Evolutionary conservation across 2,888 invertebrate species (phyloP).

Genomic region (Dione vanillae): DNA sequence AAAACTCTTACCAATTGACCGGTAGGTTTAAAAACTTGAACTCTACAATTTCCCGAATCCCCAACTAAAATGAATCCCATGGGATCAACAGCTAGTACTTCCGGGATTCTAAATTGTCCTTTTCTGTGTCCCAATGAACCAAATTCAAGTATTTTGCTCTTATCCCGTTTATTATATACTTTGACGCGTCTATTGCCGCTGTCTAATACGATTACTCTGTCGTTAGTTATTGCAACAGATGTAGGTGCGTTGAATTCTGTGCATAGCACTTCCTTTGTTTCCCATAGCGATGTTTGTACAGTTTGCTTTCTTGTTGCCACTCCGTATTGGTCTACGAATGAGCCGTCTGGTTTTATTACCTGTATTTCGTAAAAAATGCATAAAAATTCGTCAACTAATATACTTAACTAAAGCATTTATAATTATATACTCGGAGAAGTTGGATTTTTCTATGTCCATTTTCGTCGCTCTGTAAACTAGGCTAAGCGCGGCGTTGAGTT

Average conservation of each 20-base stretch:
- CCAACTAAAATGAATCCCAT: constrained; percentile 91
- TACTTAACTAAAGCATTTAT: too few species aligned
- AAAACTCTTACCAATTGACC: constrained; percentile 88
- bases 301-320: constrained; percentile 68
- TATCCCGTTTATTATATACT: constrained; percentile 80
- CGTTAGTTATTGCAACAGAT: constrained; percentile 86
- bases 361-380: not conserved
- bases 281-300: constrained; percentile 64
- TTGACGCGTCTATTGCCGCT: constrained; percentile 89
- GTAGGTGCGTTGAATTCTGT: constrained; percentile 89
- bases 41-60: constrained; percentile 90
- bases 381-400: too few species aligned
- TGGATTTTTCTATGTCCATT: too few species aligned
- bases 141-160: constrained; percentile 84
- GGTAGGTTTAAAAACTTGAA: constrained; percentile 89
- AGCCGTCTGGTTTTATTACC: constrained; percentile 82
- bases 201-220: constrained; percentile 85
- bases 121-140: constrained; percentile 87
- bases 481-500: too few species aligned
- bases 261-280: constrained; percentile 63
- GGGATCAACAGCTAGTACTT: constrained; percentile 88
- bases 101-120: constrained; percentile 89
- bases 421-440: too few species aligned
- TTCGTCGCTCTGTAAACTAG: too few species aligned
- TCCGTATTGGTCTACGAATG: constrained; percentile 86